Base-by-base conservation (phyloP, 2,888 invertebrate species). In the Pheosia gnoma region DNA sequence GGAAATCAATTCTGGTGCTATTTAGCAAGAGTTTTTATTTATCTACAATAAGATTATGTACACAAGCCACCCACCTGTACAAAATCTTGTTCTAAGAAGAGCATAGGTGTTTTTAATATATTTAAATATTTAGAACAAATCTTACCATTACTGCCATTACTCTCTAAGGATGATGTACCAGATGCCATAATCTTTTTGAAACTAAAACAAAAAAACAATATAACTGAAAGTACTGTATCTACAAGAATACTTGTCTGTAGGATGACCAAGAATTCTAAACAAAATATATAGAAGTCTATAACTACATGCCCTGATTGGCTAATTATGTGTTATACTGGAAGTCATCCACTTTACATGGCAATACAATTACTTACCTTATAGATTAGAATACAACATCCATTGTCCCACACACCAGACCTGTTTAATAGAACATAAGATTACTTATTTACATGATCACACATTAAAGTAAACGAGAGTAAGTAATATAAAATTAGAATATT, bases 131-230 rank as follows among this genome's bases (percentile, higher is more conserved):
- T 43, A 9, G 10, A 43, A 43, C 43, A 43, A 43, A 9, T 43
- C 95, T 94, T 87, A 95, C 96, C 96, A 93, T 96, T 96, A 88
- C 96, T 96, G 85, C 96, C 96, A 89, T 96, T 96, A 88, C 96
- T 96, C 87, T 96, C 96, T 93, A 96, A 92, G 77, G 96, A 96
- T 83, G 96, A 96, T 86, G 96, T 96, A 80, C 96, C 96, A 86
- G 96, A 96, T 94, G 96, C 96, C 96, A 96, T 96, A 89, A 88
- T 92, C 89, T 86, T 78, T 81, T 89, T 90, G 87, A 77, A 91
- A 90, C 74, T 70, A 65, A 69, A 72, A 60, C 62, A 9, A 60
- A 62, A 45, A 41, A 45, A 11, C 4, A 45, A 52, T 55, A 9
- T 52, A 58, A 47, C 39, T 41, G 7, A 41, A 25, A 36, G n/a